Percentiles rank a stretch among this genome's conserved stretches.
These are phyloP conservation scores for Hirundo rustica DNA, from an alignment of 2,797 vertebrate species.

Conservation along the genomic window DNA sequence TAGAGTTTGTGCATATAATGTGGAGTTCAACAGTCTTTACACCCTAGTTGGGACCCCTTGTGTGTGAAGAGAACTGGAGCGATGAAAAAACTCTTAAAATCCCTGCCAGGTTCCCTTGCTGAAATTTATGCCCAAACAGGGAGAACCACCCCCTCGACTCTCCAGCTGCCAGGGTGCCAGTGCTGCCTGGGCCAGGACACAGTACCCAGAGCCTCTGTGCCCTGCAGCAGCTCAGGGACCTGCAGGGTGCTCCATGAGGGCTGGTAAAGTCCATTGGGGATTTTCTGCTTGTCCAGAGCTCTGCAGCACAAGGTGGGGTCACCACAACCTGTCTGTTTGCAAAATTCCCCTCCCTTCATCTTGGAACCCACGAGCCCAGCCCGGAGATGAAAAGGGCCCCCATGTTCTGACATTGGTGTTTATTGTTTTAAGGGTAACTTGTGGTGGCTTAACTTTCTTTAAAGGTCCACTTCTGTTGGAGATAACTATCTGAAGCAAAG, in stretches of 20 bases:
- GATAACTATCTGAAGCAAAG: not conserved
- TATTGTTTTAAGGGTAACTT: not conserved
- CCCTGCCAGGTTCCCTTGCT: not conserved
- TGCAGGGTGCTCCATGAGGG: rapidly evolving
- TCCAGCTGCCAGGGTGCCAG: not conserved
- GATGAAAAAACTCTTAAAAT: not conserved
- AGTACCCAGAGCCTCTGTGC: not conserved
- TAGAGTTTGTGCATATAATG: not conserved
- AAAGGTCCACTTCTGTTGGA: not conserved
- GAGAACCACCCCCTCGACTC: not conserved
- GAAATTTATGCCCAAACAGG: not conserved
- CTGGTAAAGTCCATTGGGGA: not conserved
- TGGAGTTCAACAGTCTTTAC: not conserved
- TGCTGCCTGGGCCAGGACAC: not conserved
- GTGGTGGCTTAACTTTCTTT: not conserved
- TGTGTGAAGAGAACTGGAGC: not conserved
- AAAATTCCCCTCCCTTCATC: not conserved
- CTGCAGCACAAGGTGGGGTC: not conserved
- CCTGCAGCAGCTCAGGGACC: not conserved
- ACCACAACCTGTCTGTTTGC: not conserved
- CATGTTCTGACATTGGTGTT: not conserved
- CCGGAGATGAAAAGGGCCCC: not conserved
- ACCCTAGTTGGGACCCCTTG: not conserved
- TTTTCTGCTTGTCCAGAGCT: not conserved
- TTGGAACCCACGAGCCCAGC: not conserved